phyloP scores from a whole-genome alignment of 2,888 invertebrate genomes.

The Mesorhabditis spiculigera region DNA sequence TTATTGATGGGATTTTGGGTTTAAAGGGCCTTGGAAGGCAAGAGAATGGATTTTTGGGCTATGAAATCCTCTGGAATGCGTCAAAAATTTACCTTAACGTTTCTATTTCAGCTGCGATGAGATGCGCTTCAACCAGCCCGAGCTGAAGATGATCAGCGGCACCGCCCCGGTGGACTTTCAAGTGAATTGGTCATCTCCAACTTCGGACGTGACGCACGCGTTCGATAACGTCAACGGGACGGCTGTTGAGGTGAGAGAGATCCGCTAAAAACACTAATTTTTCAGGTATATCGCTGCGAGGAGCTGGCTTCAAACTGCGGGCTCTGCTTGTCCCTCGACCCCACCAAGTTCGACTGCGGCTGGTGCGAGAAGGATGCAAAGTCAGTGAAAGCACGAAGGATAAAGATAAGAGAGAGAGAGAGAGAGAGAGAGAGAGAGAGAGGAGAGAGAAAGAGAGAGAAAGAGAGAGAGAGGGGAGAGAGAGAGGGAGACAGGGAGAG shows the following conservation, averaged over 20 bases:
- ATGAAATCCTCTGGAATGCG: no score
- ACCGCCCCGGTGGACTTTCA: constrained; percentile 44
- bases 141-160: constrained; percentile 35
- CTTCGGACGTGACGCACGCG: constrained; percentile 19
- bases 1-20: constrained; percentile 10
- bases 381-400: background rate
- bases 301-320: constrained; percentile 97
- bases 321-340: constrained; percentile 72
- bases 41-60: no score
- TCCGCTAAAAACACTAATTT: no score
- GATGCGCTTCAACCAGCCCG: constrained; percentile 48
- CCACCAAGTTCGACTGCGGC: constrained; percentile 54
- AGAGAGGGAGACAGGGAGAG: no score
- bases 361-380: constrained; percentile 46
- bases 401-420: no score
- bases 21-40: no score
- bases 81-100: no score
- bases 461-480: no score
- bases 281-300: constrained; percentile 70
- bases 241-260: constrained; percentile 18
- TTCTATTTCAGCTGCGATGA: constrained; percentile 45
- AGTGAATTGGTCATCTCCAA: constrained; percentile 41
- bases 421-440: no score
- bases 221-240: constrained; percentile 30
- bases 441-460: no score